Conservation (phyloP, 2,888 invertebrate genomes). For the Urechis unicinctus region DNA sequence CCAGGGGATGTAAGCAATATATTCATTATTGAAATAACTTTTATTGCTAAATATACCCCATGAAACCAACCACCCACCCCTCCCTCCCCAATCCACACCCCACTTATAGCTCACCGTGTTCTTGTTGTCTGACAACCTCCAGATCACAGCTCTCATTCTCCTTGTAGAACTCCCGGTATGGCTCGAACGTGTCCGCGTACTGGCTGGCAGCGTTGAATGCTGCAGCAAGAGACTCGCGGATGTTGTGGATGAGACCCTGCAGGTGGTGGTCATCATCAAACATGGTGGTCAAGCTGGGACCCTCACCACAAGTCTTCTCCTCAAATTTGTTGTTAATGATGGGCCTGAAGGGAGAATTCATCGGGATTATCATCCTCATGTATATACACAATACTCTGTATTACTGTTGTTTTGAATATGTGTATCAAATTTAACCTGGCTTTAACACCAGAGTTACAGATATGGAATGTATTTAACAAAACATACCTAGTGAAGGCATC, state of each 20-base stretch:
- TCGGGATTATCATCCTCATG: too few relatives aligned
- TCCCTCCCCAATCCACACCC: too few relatives aligned
- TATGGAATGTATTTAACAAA: too few relatives aligned
- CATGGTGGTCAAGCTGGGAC: slow-evolving; percentile 67
- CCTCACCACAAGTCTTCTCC: slow-evolving; percentile 67
- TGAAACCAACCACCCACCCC: too few relatives aligned
- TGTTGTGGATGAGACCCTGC: slow-evolving; percentile 56
- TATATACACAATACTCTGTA: background rate
- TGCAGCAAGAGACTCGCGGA: slow-evolving; percentile 56
- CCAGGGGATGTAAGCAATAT: background rate
- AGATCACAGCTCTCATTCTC: slow-evolving; percentile 66
- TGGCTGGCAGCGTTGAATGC: slow-evolving; percentile 62
- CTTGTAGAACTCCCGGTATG: slow-evolving; percentile 63
- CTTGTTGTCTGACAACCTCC: slow-evolving; percentile 60
- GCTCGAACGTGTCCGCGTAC: slow-evolving; percentile 64
- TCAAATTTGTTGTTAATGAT: slow-evolving; percentile 76
- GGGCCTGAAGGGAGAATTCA: slow-evolving; percentile 60
- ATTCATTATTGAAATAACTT: background rate
- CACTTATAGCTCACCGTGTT: slow-evolving; percentile 46
- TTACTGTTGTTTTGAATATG: background rate
- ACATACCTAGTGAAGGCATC: slow-evolving; percentile 67
- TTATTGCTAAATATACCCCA: too few relatives aligned
- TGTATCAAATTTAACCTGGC: too few relatives aligned
- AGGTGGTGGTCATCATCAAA: slow-evolving; percentile 64
- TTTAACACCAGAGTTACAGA: too few relatives aligned